Conservation (phyloP, 2,888 invertebrate genomes). For the Agrotis exclamationis region DNA sequence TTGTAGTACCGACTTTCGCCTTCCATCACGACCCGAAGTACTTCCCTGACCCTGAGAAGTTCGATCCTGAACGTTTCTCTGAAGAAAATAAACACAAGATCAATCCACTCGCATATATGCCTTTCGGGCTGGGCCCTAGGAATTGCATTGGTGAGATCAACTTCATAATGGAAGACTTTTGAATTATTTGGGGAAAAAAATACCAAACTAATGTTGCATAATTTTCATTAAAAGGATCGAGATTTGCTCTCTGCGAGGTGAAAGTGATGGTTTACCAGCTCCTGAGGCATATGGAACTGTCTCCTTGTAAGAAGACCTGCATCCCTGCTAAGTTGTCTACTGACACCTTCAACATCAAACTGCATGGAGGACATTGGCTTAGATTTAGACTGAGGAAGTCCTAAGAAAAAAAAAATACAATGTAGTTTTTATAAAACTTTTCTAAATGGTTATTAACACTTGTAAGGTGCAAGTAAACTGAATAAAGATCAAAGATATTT, state of each 20-base stretch:
- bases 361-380: slow-evolving; percentile 80
- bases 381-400: slow-evolving; percentile 63
- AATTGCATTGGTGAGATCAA: slow-evolving; percentile 90
- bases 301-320: slow-evolving; percentile 75
- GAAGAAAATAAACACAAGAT: slow-evolving; percentile 89
- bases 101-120: slow-evolving; percentile 80
- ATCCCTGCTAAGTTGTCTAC: slow-evolving; percentile 69
- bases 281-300: slow-evolving; percentile 75
- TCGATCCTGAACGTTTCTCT: slow-evolving; percentile 91
- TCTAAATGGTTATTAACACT: no score
- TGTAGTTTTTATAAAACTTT: no score
- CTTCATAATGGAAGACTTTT: neutral
- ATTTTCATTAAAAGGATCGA: slow-evolving; percentile 71
- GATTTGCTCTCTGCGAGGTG: slow-evolving; percentile 83
- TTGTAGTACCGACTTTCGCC: slow-evolving; percentile 81
- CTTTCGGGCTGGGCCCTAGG: slow-evolving; percentile 92
- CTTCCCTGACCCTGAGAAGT: slow-evolving; percentile 90
- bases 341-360: slow-evolving; percentile 69
- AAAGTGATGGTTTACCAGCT: slow-evolving; percentile 82
- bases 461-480: no score
- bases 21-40: slow-evolving; percentile 89
- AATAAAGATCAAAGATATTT: no score
- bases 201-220: neutral
- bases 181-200: no score
- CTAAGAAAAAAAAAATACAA: no score